Conservation (phyloP, 2,797 vertebrate genomes). For the Rhinoraja longicauda region DNA sequence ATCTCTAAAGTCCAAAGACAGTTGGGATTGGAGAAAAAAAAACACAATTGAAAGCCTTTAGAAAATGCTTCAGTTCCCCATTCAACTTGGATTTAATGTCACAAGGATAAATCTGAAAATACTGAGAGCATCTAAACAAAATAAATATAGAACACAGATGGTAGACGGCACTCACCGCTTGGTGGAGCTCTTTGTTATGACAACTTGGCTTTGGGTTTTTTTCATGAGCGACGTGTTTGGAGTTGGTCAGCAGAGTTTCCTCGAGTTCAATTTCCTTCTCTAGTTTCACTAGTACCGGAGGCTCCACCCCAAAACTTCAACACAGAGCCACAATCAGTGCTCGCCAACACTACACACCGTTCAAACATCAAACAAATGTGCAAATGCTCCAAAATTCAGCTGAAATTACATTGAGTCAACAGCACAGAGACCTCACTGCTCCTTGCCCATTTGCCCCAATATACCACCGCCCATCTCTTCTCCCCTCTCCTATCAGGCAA, state of each 20-base stretch:
- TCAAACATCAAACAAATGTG: neutral
- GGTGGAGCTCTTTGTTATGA: slow-evolving; percentile 78
- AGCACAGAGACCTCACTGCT: neutral
- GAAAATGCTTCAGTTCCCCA: no score
- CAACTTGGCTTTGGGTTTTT: slow-evolving; percentile 82
- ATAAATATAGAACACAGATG: neutral
- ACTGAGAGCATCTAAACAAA: no score
- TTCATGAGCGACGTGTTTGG: slow-evolving; percentile 65
- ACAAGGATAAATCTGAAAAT: no score
- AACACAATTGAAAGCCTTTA: neutral
- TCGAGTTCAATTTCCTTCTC: slow-evolving; percentile 97
- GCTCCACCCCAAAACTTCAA: slow-evolving; percentile 85
- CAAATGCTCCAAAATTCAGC: neutral
- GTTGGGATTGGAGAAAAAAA: neutral
- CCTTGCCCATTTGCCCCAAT: neutral
- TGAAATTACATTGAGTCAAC: neutral
- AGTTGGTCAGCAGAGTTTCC: slow-evolving; percentile 76
- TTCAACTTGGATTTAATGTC: no score
- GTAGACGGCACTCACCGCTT: slow-evolving; percentile 66
- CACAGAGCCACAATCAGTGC: slow-evolving; percentile 40
- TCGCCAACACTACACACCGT: neutral
- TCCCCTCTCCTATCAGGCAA: neutral
- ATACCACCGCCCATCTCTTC: neutral
- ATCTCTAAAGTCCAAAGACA: neutral
- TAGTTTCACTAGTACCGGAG: slow-evolving; percentile 87